These are phyloP conservation scores for Turdus rufiventris DNA, from an alignment of 2,113 vertebrate genomes.

Conservation along the genomic window DNA sequence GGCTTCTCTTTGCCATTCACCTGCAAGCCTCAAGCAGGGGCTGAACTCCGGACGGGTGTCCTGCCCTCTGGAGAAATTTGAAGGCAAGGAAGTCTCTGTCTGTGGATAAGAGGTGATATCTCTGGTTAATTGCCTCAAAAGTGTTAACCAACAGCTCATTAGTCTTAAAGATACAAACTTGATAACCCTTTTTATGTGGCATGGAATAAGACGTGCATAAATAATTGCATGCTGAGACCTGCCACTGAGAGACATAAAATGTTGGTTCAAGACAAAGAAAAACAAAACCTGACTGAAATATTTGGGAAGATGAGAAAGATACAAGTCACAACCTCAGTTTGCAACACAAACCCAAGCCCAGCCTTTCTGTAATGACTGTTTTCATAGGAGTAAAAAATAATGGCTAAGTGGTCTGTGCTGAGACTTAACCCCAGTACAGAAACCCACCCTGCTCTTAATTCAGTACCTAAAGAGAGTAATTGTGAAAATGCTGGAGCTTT, in stretches of 20 bases:
- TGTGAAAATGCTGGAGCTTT: not conserved
- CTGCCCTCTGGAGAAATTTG: not conserved
- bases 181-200: slow-evolving; percentile 2
- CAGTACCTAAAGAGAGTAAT: not conserved
- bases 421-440: not conserved
- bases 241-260: slow-evolving; percentile 22
- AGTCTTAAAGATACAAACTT: slow-evolving; percentile 19
- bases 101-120: not conserved
- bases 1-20: not conserved
- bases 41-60: not conserved
- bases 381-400: not conserved
- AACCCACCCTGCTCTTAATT: not conserved
- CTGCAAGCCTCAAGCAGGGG: not conserved
- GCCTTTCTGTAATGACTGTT: not conserved
- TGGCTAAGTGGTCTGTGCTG: not conserved
- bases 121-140: slow-evolving; percentile 25
- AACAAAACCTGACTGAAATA: slow-evolving; percentile 6
- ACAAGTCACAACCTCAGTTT: not conserved
- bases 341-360: not conserved
- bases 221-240: slow-evolving; percentile 42
- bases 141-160: slow-evolving; percentile 29
- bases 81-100: not conserved
- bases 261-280: slow-evolving; percentile 27
- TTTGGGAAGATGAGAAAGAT: not conserved
- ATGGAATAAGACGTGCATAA: slow-evolving; percentile 16